Evolutionary conservation across 2,797 vertebrate genomes (phyloP), one percentile per base, ranked within the genome.

Genomic region (Xiphorhynchus erythropygius): DNA sequence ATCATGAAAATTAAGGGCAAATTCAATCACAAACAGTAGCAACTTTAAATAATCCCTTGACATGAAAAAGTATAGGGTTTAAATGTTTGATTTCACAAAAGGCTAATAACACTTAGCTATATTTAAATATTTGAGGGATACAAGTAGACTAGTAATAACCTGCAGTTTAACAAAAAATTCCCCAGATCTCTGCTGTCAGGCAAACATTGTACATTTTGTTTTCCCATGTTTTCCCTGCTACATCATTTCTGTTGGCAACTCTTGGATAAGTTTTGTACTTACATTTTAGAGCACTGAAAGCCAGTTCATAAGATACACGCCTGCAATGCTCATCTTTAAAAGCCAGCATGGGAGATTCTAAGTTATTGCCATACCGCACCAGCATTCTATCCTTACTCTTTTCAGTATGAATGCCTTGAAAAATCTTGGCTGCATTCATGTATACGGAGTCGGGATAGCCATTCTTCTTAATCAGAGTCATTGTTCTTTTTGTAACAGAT

Each of bases 251-350:
- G 23, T 13, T 35, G 32, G 30, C 37, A 65, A n/a, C 23, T 86
- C 42, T 57, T 35, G 30, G n/a, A 18, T 28, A 88, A 39, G 50
- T 56, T 74, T n/a, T 32, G 71, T 95, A 98, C 99, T 99, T 97
- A 99, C 99, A 99, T 97, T 99, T 99, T 12, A 99, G 97, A 37
- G 99, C 91, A 84, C 39, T 99, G 98, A 99, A 99, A 52, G 99
- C 98, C 76, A 99, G 87, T 77, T 99, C 98, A 1, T 98, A 99
- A 49, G 98, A 98, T 11, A 67, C 33, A 5, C 84, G 97, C 60
- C 96, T 98, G 30, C 96, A 93, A 62, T 87, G 89, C 39, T 98
- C 97, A 56, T 98, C 98, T 94, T 97, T 97, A 50, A 97, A 91
- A 70, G 96, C 71, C 16, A 97, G 70, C 46, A 91, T 4, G 5